phyloP scores from a whole-genome alignment of 2,888 invertebrate species.

The Cantharis flavilabris region DNA sequence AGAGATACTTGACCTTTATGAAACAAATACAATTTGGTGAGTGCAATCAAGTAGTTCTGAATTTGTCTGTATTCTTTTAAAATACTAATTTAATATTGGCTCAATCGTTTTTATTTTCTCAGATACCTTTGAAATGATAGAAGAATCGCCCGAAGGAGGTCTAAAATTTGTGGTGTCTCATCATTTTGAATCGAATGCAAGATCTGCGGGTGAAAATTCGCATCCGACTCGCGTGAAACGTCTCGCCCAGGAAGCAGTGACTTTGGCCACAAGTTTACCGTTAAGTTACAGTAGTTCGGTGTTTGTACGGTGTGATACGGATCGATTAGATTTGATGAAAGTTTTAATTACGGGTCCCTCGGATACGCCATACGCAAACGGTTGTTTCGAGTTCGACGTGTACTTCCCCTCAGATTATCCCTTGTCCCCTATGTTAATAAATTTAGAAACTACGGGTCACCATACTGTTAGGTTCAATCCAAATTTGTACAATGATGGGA shows the following conservation, averaged over 20 bases:
- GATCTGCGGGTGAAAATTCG: slow-evolving; percentile 83
- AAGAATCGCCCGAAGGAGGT: slow-evolving; percentile 72
- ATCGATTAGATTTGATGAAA: slow-evolving; percentile 95
- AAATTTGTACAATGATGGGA: slow-evolving; percentile 93
- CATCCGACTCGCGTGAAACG: slow-evolving; percentile 88
- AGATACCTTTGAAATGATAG: slow-evolving; percentile 93
- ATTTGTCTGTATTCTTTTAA: too few relatives aligned
- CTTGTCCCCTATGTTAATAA: slow-evolving; percentile 82
- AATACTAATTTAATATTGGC: too few relatives aligned
- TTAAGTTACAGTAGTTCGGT: slow-evolving; percentile 92
- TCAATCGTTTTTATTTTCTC: slow-evolving; percentile 26
- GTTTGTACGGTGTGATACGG: slow-evolving; percentile 93
- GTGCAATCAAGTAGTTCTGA: too few relatives aligned
- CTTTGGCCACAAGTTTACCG: slow-evolving; percentile 88
- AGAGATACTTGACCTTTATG: slow-evolving; percentile 86
- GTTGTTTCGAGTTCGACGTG: slow-evolving; percentile 90
- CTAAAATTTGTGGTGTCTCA: slow-evolving; percentile 86
- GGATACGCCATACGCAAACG: slow-evolving; percentile 90
- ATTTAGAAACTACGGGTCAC: slow-evolving; percentile 87
- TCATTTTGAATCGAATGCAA: slow-evolving; percentile 86
- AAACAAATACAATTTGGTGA: slow-evolving; percentile 86
- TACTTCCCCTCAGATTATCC: slow-evolving; percentile 79
- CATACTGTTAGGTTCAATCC: slow-evolving; percentile 91
- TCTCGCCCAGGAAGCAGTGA: slow-evolving; percentile 93
- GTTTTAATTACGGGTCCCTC: slow-evolving; percentile 91